A percentile compares a stretch with the other conserved stretches of the same genome.
phyloP scores from a whole-genome alignment of 2,113 vertebrate species.

The Xyrauchen texanus region DNA sequence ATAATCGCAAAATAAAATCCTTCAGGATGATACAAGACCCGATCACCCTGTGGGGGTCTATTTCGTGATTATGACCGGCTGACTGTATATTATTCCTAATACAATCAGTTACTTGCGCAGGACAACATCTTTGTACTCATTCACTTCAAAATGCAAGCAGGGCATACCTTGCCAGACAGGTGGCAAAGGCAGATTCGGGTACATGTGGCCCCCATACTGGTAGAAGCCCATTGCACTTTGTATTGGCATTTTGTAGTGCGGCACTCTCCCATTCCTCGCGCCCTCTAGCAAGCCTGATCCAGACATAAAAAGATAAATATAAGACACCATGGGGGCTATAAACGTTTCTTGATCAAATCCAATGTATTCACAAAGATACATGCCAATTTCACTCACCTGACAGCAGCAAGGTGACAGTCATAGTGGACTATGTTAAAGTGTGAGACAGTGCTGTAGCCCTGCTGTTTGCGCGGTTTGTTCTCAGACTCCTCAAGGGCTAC shows the following conservation, averaged over 20 bases:
- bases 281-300: conserved; percentile 86
- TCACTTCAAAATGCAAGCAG: neutral
- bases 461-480: conserved; percentile 96
- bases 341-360: neutral
- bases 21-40: no score
- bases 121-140: no score
- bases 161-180: conserved; percentile 91
- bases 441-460: conserved; percentile 98
- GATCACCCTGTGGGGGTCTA: no score
- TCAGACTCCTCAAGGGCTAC: conserved; percentile 94
- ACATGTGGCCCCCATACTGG: conserved; percentile 98
- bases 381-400: conserved; percentile 74
- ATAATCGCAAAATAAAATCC: no score
- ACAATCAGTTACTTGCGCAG: neutral
- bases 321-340: no score
- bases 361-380: neutral
- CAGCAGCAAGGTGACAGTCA: conserved; percentile 94
- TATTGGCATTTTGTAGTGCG: conserved; percentile 96
- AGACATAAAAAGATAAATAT: neutral
- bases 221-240: conserved; percentile 98
- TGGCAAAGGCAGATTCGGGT: conserved; percentile 98
- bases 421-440: conserved; percentile 99
- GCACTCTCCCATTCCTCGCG: conserved; percentile 98
- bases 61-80: no score
- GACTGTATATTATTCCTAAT: neutral